Conservation (phyloP, 2,888 invertebrate genomes). For the Dioctria rufipes region DNA sequence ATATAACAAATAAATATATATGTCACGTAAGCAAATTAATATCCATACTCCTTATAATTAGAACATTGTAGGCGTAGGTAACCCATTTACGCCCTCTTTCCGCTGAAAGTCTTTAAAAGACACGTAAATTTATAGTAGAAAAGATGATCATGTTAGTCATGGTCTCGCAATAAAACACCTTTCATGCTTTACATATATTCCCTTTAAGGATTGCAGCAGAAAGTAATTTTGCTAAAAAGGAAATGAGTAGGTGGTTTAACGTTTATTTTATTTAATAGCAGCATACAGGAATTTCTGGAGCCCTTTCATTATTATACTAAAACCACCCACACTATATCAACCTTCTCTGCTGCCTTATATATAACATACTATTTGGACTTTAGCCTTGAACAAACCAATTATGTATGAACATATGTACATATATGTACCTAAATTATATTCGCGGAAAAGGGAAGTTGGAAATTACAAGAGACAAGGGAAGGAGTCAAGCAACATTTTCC, state of each 20-base stretch:
- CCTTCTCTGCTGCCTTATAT: slow-evolving; percentile 11
- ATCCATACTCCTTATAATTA: background rate
- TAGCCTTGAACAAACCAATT: slow-evolving; percentile 36
- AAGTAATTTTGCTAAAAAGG: slow-evolving; percentile 15
- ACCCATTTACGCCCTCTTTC: background rate
- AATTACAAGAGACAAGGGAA: background rate
- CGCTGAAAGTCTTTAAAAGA: background rate
- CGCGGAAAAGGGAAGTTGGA: background rate
- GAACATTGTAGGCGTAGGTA: background rate
- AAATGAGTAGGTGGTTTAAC: slow-evolving; percentile 33
- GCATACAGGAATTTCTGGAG: slow-evolving; percentile 8
- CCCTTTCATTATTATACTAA: slow-evolving; percentile 16
- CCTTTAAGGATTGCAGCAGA: slow-evolving; percentile 21
- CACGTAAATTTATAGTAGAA: background rate
- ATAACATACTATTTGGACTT: background rate
- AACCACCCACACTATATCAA: slow-evolving; percentile 12
- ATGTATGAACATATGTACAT: background rate
- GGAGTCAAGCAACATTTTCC: slow-evolving; percentile 27
- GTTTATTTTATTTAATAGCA: slow-evolving; percentile 33
- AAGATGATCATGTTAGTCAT: slow-evolving; percentile 16
- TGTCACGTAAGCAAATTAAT: background rate
- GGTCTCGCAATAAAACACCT: background rate
- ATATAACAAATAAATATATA: too few relatives aligned
- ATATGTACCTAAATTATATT: too few relatives aligned
- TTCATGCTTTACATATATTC: background rate